Base-by-base conservation (phyloP, 2,888 invertebrate genomes). In the Drosophila kambysellisi region DNA sequence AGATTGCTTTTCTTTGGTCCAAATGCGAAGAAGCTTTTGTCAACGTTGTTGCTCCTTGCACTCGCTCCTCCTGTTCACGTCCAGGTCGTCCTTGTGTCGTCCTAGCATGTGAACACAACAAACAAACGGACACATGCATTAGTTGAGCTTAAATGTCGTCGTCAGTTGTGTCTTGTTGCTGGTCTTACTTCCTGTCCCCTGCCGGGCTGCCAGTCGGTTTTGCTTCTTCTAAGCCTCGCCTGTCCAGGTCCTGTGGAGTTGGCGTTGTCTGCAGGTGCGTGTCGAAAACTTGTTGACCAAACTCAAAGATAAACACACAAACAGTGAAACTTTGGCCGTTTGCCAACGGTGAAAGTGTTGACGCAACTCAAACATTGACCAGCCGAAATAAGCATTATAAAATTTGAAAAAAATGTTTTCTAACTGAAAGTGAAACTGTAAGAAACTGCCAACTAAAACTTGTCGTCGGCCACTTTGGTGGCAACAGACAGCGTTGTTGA, bases 281-380 rank as follows among this genome's bases (percentile, higher is more conserved):
- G 69, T 80, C 77, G 63, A 81, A 87, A 87, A 83, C 76, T 91
- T 90, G 85, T 89, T 91, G 91, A 90, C 91, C 91, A 89, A 91
- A 91, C 86, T 83, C 81, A 71, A 88, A 90, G 83, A 84, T 76
- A 91, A 91, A 81, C 82, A 88, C 73, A 79, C 68, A 82, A 53
- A 70, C 63, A 58, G 69, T 54, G 52, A 73, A 79, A 73, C 70
- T 70, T 67, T 65, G 39, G 32, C 59, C 59, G 59, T 62, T 65
- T 79, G 71, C 66, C 70, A 66, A 71, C 54, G 69, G 68, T 29
- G 82, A 87, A 82, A 89, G 85, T 89, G 89, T 89, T 88, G 82
- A 61, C 33, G 56, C 57, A 76, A 57, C 50, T 63, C 81, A 89
- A 89, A 89, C 75, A 85, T 80, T 74, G 75, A 72, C 59, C 74